A percentile compares a stretch with the other conserved stretches of the same genome.
These are phyloP conservation scores for Agelastica alni DNA, from an alignment of 2,888 invertebrate species.

Conservation along the genomic window DNA sequence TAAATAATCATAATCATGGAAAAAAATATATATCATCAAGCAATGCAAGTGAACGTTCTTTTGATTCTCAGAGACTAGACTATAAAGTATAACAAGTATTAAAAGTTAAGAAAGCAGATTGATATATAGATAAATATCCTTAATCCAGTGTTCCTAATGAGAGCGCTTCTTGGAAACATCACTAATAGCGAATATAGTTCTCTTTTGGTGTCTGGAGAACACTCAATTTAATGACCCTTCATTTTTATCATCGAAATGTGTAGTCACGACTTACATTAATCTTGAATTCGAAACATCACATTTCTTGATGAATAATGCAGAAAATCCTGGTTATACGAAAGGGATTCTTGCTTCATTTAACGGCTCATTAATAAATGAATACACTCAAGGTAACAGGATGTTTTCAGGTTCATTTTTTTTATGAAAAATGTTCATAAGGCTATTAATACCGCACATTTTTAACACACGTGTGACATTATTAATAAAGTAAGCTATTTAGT, in stretches of 20 bases:
- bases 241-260: conserved; percentile 15
- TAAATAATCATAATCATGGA: no score
- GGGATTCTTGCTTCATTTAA: conserved; percentile 9
- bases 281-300: conserved; percentile 20
- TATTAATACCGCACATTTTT: no score
- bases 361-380: not conserved
- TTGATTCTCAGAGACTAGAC: no score
- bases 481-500: no score
- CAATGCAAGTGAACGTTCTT: no score
- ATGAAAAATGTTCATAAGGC: no score
- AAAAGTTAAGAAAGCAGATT: conserved; percentile 9
- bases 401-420: no score
- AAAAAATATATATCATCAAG: no score
- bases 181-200: conserved; percentile 10
- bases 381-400: no score
- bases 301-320: conserved; percentile 15
- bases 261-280: conserved; percentile 26
- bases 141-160: conserved; percentile 10
- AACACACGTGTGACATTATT: no score
- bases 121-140: conserved; percentile 3
- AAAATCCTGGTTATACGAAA: conserved; percentile 7
- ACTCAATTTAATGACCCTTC: conserved; percentile 19
- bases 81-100: no score
- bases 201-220: not conserved
- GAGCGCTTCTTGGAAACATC: conserved; percentile 10